phyloP scores from a whole-genome alignment of 2,888 invertebrate species.

The Tipula unca region DNA sequence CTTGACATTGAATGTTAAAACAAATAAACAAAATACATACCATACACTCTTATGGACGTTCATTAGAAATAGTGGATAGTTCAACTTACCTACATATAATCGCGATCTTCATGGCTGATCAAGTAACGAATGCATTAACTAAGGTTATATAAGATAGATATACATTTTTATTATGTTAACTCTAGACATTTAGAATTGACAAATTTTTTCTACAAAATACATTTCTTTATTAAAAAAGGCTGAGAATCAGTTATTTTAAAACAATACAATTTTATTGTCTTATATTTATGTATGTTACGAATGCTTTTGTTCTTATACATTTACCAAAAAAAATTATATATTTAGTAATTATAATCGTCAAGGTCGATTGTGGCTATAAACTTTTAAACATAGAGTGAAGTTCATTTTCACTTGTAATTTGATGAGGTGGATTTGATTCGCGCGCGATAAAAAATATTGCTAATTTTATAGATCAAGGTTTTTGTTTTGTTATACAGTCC shows the following conservation, averaged over 20 bases:
- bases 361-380: neutral
- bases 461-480: neutral
- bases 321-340: neutral
- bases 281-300: neutral
- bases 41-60: neutral
- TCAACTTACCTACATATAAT: neutral
- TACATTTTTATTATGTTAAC: neutral
- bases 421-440: neutral
- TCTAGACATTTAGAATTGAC: neutral
- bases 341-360: neutral
- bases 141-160: neutral
- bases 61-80: neutral
- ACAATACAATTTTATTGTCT: neutral
- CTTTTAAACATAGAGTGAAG: neutral
- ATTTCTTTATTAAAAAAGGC: neutral
- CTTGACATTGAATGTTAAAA: neutral
- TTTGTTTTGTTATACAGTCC: neutral
- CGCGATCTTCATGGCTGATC: neutral
- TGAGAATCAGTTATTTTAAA: neutral
- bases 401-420: neutral
- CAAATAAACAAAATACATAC: neutral
- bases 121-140: neutral
- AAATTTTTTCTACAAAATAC: neutral
- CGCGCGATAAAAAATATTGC: neutral
- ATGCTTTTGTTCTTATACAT: neutral